phyloP scores from a whole-genome alignment of 1,140 invertebrate genomes.

The Mesaphorura yosii region DNA sequence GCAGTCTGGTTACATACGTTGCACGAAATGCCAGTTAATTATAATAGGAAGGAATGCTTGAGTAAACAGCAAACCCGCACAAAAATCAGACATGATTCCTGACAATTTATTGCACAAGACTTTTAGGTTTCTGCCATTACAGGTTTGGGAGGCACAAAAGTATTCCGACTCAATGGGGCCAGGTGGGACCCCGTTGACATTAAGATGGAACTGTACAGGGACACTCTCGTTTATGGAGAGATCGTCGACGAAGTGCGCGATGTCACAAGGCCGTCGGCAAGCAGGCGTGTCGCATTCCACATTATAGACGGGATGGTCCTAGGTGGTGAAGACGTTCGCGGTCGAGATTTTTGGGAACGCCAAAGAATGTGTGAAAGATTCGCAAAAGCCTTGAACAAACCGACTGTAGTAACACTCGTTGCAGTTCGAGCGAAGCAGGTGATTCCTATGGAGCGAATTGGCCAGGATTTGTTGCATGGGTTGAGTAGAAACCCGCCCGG shows the following conservation, averaged over 20 bases:
- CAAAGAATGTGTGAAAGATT: slow-evolving; percentile 46
- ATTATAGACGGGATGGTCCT: slow-evolving; percentile 71
- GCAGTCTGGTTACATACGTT: too few species aligned
- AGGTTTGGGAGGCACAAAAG: too few species aligned
- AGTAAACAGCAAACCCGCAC: too few species aligned
- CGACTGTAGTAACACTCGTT: slow-evolving; percentile 41
- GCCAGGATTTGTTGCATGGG: too few species aligned
- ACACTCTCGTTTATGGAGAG: slow-evolving; percentile 68
- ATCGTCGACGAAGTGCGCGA: slow-evolving; percentile 47
- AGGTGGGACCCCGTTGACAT: slow-evolving; percentile 40
- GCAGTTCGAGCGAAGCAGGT: slow-evolving; percentile 51
- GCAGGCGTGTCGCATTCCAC: slow-evolving; percentile 51
- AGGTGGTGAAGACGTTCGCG: slow-evolving; percentile 59
- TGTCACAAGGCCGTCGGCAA: slow-evolving; percentile 36
- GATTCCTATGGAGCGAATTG: slow-evolving; percentile 44
- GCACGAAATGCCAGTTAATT: too few species aligned
- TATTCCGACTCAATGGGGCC: slow-evolving; percentile 39
- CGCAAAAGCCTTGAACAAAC: slow-evolving; percentile 53
- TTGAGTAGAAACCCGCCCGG: slow-evolving; percentile 25
- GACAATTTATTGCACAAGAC: too few species aligned
- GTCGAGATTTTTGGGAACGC: slow-evolving; percentile 52
- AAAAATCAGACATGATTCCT: too few species aligned
- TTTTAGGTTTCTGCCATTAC: slow-evolving; percentile 31
- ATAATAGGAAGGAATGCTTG: too few species aligned
- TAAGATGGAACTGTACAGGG: slow-evolving; percentile 51